A percentile compares a stretch with the other conserved stretches of the same genome.
Conservation (phyloP, 2,797 vertebrate species). For the Lates japonicus region DNA sequence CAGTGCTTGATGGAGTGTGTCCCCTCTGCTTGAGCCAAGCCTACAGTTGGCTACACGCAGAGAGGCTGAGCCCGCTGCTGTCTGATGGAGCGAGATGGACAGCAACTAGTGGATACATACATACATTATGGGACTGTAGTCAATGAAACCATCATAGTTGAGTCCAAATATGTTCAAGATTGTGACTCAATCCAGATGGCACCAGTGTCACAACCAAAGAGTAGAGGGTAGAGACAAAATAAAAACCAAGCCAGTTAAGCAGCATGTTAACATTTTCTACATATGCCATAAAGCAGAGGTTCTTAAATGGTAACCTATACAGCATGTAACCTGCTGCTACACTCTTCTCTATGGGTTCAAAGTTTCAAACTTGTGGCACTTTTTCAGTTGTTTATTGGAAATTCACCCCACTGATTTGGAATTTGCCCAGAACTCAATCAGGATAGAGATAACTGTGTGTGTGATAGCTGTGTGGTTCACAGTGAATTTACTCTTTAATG, state of each 20-base stretch:
- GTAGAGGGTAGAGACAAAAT: not conserved
- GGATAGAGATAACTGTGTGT: not conserved
- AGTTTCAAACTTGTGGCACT: not conserved
- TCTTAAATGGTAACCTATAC: not conserved
- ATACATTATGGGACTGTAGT: not conserved
- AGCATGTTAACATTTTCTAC: not conserved
- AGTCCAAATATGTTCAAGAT: slow-evolving; percentile 4
- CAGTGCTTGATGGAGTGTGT: slow-evolving; percentile 69
- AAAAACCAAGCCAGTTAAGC: slow-evolving; percentile 1
- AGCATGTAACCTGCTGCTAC: not conserved
- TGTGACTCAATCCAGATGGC: not conserved
- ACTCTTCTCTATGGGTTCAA: not conserved
- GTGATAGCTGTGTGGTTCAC: slow-evolving; percentile 25
- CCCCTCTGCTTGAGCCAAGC: slow-evolving; percentile 52
- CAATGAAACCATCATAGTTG: not conserved
- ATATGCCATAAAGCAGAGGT: not conserved
- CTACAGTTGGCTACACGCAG: slow-evolving; percentile 40
- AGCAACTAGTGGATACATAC: slow-evolving; percentile 6
- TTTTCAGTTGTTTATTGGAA: slow-evolving; percentile 4
- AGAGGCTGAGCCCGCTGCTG: slow-evolving; percentile 35
- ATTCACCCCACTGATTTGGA: slow-evolving; percentile 7
- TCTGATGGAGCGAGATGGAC: slow-evolving; percentile 44
- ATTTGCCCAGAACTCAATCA: slow-evolving; percentile 11
- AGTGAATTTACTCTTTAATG: not conserved
- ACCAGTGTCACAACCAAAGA: not conserved